Conservation (phyloP, 2,113 vertebrate genomes). For the Bucco capensis region DNA sequence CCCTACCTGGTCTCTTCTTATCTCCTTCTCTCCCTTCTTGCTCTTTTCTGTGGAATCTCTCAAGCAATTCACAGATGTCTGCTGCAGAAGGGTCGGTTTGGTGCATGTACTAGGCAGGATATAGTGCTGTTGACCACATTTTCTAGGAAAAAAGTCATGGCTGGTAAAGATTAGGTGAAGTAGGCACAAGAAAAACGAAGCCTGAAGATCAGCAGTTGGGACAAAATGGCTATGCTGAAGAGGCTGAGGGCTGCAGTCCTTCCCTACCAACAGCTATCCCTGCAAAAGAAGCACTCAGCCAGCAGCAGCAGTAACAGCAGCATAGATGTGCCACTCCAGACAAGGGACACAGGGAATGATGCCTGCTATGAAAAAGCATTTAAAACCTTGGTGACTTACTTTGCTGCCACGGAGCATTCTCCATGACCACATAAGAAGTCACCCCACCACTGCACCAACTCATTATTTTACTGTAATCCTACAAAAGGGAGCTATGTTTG, state of each 20-base stretch:
- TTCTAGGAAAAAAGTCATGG: neutral
- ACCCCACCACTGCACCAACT: neutral
- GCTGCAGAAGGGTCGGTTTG: neutral
- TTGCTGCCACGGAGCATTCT: neutral
- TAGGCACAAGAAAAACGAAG: neutral
- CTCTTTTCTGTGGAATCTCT: neutral
- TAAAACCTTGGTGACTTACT: neutral
- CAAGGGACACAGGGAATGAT: neutral
- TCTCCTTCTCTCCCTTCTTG: neutral
- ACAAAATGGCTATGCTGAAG: neutral
- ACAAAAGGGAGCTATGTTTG: too few relatives aligned
- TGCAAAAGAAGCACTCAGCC: neutral
- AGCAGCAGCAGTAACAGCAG: neutral
- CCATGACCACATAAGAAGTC: neutral
- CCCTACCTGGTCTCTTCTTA: neutral
- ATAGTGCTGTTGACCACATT: neutral
- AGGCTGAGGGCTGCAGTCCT: neutral
- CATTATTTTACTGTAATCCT: neutral
- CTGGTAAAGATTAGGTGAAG: neutral
- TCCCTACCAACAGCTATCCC: neutral
- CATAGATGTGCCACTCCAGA: rapidly evolving
- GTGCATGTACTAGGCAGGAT: neutral
- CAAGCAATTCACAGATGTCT: neutral
- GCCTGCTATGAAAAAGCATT: neutral
- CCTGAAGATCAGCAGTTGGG: neutral